Evolutionary conservation across 2,888 invertebrate genomes (phyloP), one percentile per base, ranked within the genome.

Genomic region (Drosophila paucipuncta): DNA sequence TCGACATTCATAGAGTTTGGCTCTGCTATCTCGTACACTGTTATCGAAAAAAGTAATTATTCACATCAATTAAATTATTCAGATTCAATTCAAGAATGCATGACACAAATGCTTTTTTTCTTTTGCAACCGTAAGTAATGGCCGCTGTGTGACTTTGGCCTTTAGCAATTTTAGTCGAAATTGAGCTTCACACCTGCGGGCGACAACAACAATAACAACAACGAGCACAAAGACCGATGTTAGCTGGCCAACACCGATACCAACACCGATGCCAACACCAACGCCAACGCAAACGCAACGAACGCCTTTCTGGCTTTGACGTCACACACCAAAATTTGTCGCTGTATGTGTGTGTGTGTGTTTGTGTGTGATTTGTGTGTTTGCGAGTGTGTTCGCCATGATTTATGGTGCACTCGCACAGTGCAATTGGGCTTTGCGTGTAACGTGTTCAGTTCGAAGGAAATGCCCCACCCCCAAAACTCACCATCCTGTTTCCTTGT

Each of bases 321-420:
- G 83, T 83, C 83, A 83, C 49, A 49, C 31, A 43, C 52, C 41
- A 47, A 53, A 52, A 52, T 30, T 54, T 49, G 58, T 53, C 53
- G 22, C 57, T 39, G n/a, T 41, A 39, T 47, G 22, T 49, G 39
- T 39, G 49, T 25, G 53, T 25, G 31, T 54, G 66, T 60, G 57
- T 47, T 28, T 39, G 43, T 57, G 39, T 50, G 55, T 22, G 22
- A 22, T 25, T 25, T 39, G 18, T 16, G 57, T 50, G 50, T 18
- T 10, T 6, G 59, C 11, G 67, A 25, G 39, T 62, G 67, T 67
- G 57, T 52, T 13, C 54, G 61, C 33, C 72, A 77, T 83, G 86
- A 83, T 83, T 83, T 85, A 85, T 83, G 73, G 53, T 66, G 65
- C 86, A 68, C 73, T 70, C 67, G 63, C 68, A 62, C 68, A 76